A percentile compares a stretch with the other conserved stretches of the same genome.
phyloP scores from a whole-genome alignment of 2,113 vertebrate genomes.

The Nettapus auritus region DNA sequence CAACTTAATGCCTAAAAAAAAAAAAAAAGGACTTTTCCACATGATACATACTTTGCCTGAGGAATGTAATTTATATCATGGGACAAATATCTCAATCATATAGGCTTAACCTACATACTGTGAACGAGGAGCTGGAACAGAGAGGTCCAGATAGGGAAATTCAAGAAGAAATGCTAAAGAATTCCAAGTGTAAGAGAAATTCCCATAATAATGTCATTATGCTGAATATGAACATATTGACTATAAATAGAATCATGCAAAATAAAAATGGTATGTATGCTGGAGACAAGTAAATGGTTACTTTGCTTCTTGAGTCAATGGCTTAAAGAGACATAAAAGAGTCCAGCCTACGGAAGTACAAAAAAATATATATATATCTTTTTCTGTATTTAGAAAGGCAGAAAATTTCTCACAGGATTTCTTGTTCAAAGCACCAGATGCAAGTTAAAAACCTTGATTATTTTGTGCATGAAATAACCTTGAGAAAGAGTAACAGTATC shows the following conservation, averaged over 20 bases:
- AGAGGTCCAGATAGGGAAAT: neutral
- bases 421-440: neutral
- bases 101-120: neutral
- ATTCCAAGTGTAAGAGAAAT: neutral
- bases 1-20: neutral
- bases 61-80: neutral
- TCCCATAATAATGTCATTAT: neutral
- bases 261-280: neutral
- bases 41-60: neutral
- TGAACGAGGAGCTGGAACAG: neutral
- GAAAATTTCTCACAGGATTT: neutral
- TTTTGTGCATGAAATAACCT: slow-evolving; percentile 40
- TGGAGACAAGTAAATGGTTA: neutral
- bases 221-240: neutral
- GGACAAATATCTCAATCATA: neutral
- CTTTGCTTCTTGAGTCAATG: neutral
- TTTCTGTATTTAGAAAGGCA: neutral
- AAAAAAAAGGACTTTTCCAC: neutral
- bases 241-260: neutral
- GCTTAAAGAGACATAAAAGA: neutral
- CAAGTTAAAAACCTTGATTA: neutral
- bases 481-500: slow-evolving; percentile 22
- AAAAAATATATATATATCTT: neutral
- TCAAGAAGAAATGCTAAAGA: neutral
- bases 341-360: neutral